A percentile compares a stretch with the other conserved stretches of the same genome.
These are phyloP conservation scores for Lanius ludovicianus DNA, from an alignment of 2,113 vertebrate genomes.

Conservation along the genomic window DNA sequence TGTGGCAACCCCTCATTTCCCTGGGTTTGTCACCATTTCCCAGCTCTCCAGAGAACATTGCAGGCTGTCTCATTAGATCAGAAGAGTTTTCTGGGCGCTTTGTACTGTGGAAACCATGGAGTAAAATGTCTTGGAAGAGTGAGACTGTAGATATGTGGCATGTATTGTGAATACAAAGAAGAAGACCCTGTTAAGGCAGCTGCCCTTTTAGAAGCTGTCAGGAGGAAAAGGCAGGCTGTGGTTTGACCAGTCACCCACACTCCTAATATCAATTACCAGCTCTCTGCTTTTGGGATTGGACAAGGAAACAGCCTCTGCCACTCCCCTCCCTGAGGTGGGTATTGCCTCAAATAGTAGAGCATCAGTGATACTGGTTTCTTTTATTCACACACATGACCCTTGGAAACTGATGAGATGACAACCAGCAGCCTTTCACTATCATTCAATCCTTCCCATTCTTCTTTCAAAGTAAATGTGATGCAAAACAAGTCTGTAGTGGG, in stretches of 20 bases:
- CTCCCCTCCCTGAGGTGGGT: background rate
- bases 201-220: background rate
- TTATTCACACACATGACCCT: background rate
- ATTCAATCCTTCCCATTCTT: background rate
- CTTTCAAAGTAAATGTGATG: background rate
- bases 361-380: background rate
- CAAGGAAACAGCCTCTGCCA: background rate
- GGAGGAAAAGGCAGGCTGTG: background rate
- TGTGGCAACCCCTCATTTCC: conserved; percentile 35
- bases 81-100: background rate
- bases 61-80: background rate
- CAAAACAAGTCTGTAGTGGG: background rate
- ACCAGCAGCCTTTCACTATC: background rate
- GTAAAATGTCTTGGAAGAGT: background rate
- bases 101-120: background rate
- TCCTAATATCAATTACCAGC: background rate
- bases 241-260: background rate
- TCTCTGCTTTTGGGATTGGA: background rate
- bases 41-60: background rate
- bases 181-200: background rate
- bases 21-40: background rate
- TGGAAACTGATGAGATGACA: background rate
- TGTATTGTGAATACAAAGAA: background rate
- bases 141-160: background rate
- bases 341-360: background rate